These are phyloP conservation scores for Hyphantria cunea DNA, from an alignment of 1,140 invertebrate genomes.

Conservation along the genomic window DNA sequence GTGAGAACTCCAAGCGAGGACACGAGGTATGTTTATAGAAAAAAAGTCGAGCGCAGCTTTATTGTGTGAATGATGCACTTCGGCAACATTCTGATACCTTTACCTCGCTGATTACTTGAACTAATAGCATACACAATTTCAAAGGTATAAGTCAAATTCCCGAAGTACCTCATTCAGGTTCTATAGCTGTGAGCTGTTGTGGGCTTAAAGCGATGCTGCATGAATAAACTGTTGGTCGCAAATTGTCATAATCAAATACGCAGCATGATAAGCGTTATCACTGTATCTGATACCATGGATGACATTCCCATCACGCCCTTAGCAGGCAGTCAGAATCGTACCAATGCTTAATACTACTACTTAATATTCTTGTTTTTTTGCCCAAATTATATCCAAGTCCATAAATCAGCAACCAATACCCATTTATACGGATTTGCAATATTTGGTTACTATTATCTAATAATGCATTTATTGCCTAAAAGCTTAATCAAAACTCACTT, in stretches of 20 bases:
- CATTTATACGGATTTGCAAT: no score
- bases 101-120: background rate
- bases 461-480: no score
- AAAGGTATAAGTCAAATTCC: background rate
- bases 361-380: no score
- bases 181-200: background rate
- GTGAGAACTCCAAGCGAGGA: conserved; percentile 28
- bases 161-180: background rate
- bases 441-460: no score
- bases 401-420: no score
- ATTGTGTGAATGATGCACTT: background rate
- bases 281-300: background rate
- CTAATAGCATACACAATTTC: background rate
- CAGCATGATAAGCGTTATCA: conserved; percentile 5
- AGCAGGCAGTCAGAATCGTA: background rate
- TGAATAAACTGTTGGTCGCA: conserved; percentile 2
- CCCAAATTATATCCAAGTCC: no score
- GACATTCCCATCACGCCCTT: background rate
- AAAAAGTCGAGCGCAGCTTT: conserved; percentile 7
- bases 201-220: conserved; percentile 5
- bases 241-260: background rate
- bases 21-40: conserved; percentile 22
- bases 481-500: no score
- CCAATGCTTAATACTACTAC: background rate
- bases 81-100: background rate